These are phyloP conservation scores for Pyrocoelia pectoralis DNA, from an alignment of 2,888 invertebrate species.

Conservation along the genomic window DNA sequence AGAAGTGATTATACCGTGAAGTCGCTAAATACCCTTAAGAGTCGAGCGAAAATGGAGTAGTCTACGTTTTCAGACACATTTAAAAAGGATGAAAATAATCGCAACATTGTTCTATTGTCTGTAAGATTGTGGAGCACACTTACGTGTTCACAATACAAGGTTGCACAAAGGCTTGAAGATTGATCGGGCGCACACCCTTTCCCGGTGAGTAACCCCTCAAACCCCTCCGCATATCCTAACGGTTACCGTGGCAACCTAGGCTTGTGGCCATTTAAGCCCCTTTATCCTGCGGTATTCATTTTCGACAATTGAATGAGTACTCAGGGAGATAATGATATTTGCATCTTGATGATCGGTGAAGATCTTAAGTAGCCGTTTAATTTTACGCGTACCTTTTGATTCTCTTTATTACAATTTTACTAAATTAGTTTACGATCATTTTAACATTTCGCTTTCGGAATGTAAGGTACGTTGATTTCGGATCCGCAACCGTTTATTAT, in stretches of 20 bases:
- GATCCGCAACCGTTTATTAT: slow-evolving; percentile 25
- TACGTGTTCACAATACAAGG: slow-evolving; percentile 54
- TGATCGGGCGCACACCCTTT: slow-evolving; percentile 58
- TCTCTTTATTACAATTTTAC: not conserved
- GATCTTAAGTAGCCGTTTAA: slow-evolving; percentile 51
- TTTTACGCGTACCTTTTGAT: slow-evolving; percentile 32
- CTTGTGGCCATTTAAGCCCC: slow-evolving; percentile 58
- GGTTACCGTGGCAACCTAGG: slow-evolving; percentile 55
- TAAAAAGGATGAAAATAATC: slow-evolving; percentile 26
- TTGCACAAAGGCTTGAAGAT: slow-evolving; percentile 56
- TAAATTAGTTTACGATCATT: slow-evolving; percentile 4
- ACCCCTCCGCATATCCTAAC: slow-evolving; percentile 39
- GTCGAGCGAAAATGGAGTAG: not conserved
- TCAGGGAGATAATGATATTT: slow-evolving; percentile 60
- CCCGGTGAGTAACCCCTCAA: slow-evolving; percentile 48
- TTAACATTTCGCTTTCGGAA: not conserved
- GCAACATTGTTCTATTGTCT: slow-evolving; percentile 41
- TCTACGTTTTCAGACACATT: slow-evolving; percentile 2
- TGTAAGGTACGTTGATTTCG: slow-evolving; percentile 8
- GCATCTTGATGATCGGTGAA: slow-evolving; percentile 55
- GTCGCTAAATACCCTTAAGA: not conserved
- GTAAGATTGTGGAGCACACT: slow-evolving; percentile 47
- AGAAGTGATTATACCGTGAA: not conserved
- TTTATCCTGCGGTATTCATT: slow-evolving; percentile 58
- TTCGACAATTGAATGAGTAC: slow-evolving; percentile 60